Evolutionary conservation across 2,797 vertebrate species (phyloP), one percentile per base, ranked within the genome.

Genomic region (Rachycentron canadum): DNA sequence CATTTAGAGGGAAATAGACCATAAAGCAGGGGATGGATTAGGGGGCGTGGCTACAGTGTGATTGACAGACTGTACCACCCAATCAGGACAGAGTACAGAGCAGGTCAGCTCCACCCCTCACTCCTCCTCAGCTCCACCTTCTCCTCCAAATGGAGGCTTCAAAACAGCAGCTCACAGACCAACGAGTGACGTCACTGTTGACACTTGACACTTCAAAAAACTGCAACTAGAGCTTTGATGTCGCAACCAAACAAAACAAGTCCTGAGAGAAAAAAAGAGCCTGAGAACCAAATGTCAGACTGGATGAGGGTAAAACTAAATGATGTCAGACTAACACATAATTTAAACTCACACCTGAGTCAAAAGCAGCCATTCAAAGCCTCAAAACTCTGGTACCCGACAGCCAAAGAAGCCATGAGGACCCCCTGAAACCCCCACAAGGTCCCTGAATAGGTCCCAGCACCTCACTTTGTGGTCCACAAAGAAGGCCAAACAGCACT

Each of bases 401-500:
- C 21, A 52, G 17, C 14, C 13, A 53, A 19, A 47, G 50, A 62
- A 36, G 63, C 47, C 30, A n/a, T 13, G 68, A 57, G 30, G 69
- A 11, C 60, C 57, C 41, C 49, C 2, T n/a, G 5, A 5, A 52
- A 4, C 9, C 40, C 25, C 32, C 28, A 11, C 0, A 0, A 57
- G 36, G 45, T 43, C 69, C 45, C 68, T 38, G 45, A 63, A 9
- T 52, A 56, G 64, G 68, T 50, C 64, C 28, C 1, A 2, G 61
- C 13, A 1, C 73, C 73, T 28, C 21, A 4, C 2, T 1, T 55
- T 73, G 6, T 52, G 66, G 69, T 49, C 68, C 41, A 16, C 60
- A 28, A 58, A 23, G 36, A 36, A 74, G 73, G 50, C 64, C 50
- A 67, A 28, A 60, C 5, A 34, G 1, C 43, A 62, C 43, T 76